A percentile compares a stretch with the other conserved stretches of the same genome.
Conservation (phyloP, 2,797 vertebrate genomes). For the Neomorphus geoffroyi region DNA sequence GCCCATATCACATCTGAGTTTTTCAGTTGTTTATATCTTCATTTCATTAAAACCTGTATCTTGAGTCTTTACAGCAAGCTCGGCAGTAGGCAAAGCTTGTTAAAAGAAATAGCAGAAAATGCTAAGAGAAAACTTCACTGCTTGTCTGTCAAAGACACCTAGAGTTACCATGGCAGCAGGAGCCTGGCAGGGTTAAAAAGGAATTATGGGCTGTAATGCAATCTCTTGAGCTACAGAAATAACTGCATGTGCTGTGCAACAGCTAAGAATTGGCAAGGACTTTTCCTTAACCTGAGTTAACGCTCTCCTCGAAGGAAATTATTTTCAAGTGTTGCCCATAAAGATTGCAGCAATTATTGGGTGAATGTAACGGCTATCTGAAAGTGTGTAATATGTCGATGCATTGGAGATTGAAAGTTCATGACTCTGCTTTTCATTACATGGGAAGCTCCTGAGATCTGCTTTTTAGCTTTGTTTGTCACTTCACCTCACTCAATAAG, state of each 20-base stretch:
- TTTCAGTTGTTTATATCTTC: not conserved
- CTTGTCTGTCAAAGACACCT: not conserved
- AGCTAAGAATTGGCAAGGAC: not conserved
- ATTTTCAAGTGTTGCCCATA: not conserved
- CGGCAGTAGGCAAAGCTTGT: not conserved
- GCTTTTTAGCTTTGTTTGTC: not conserved
- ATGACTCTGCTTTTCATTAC: not conserved
- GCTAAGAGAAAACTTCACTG: not conserved
- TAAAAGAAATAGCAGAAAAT: not conserved
- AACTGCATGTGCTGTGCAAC: not conserved
- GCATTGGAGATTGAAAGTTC: not conserved
- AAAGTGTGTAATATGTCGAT: rapidly evolving
- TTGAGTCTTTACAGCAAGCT: not conserved
- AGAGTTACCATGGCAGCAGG: not conserved
- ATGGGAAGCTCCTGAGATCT: not conserved
- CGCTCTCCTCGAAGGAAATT: not conserved
- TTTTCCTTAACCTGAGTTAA: not conserved
- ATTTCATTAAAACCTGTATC: not conserved
- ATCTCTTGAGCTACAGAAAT: not conserved
- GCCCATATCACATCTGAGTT: not conserved
- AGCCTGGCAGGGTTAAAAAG: not conserved
- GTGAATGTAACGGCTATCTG: not conserved
- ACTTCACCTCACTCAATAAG: not conserved
- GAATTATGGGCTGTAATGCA: not conserved
- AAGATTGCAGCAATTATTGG: not conserved